phyloP scores from a whole-genome alignment of 2,113 vertebrate genomes.

The Spermophilus dauricus region DNA sequence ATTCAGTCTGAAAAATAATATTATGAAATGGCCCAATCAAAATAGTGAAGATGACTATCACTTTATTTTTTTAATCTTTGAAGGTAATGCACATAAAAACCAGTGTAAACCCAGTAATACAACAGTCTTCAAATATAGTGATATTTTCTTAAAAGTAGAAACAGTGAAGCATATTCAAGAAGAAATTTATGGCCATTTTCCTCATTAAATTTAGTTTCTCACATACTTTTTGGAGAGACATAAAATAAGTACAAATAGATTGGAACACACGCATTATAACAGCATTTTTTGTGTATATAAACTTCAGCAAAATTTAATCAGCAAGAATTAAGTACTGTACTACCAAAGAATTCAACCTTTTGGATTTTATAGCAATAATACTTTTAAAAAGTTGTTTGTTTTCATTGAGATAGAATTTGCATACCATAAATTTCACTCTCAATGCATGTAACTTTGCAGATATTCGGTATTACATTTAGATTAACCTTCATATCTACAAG shows the following conservation, averaged over 20 bases:
- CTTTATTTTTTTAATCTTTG: background rate
- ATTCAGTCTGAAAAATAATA: conserved; percentile 1
- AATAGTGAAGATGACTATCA: background rate
- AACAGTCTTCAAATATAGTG: background rate
- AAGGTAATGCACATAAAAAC: background rate
- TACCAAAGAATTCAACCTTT: background rate
- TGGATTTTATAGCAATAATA: background rate
- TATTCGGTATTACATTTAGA: background rate
- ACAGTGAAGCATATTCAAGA: conserved; percentile 1
- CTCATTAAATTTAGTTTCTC: background rate
- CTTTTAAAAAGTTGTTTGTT: background rate
- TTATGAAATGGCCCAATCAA: background rate
- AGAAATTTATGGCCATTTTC: background rate
- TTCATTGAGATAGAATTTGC: background rate
- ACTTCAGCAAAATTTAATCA: background rate
- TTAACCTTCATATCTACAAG: background rate
- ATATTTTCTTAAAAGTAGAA: background rate
- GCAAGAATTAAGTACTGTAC: background rate
- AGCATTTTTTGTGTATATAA: background rate
- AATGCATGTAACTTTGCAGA: background rate
- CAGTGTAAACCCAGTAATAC: background rate
- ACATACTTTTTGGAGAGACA: background rate
- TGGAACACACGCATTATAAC: conserved; percentile 39
- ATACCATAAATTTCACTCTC: background rate
- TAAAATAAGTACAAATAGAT: background rate